Evolutionary conservation across 2,888 invertebrate genomes (phyloP).

Genomic region (Cosmia pyralina): DNA sequence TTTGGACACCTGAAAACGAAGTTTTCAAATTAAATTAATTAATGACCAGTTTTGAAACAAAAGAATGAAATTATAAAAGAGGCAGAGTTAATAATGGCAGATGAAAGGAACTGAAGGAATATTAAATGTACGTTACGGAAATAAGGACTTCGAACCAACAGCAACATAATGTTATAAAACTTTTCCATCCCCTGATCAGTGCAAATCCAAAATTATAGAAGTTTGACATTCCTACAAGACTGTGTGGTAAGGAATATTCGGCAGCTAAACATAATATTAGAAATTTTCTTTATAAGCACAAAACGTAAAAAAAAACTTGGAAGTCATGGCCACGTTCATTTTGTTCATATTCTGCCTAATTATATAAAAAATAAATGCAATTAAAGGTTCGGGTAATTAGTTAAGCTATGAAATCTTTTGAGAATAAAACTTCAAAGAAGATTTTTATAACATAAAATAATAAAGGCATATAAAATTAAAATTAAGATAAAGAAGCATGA

Average conservation of each 20-base stretch:
- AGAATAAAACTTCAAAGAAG: slow-evolving; percentile 14
- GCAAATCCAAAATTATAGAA: neutral
- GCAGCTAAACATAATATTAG: neutral
- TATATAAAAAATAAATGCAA: slow-evolving; percentile 25
- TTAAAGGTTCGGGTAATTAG: slow-evolving; percentile 36
- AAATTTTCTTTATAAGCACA: neutral
- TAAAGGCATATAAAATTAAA: slow-evolving; percentile 17
- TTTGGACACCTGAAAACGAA: slow-evolving; percentile 71
- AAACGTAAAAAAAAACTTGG: slow-evolving; percentile 5
- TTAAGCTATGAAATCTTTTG: slow-evolving; percentile 10
- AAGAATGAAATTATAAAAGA: neutral
- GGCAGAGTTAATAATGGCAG: neutral
- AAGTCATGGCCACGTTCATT: slow-evolving; percentile 1
- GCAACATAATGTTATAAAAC: neutral
- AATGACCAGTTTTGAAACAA: neutral
- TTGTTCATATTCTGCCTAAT: slow-evolving; percentile 27
- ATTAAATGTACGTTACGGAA: neutral
- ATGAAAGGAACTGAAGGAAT: neutral
- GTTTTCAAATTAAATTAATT: neutral
- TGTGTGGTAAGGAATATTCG: neutral
- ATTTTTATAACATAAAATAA: slow-evolving; percentile 8
- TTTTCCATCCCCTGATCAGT: no score
- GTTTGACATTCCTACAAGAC: neutral
- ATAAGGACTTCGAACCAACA: neutral
- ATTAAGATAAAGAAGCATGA: slow-evolving; percentile 21